These are phyloP conservation scores for Stratiomys singularior DNA, from an alignment of 2,888 invertebrate species.

Conservation along the genomic window DNA sequence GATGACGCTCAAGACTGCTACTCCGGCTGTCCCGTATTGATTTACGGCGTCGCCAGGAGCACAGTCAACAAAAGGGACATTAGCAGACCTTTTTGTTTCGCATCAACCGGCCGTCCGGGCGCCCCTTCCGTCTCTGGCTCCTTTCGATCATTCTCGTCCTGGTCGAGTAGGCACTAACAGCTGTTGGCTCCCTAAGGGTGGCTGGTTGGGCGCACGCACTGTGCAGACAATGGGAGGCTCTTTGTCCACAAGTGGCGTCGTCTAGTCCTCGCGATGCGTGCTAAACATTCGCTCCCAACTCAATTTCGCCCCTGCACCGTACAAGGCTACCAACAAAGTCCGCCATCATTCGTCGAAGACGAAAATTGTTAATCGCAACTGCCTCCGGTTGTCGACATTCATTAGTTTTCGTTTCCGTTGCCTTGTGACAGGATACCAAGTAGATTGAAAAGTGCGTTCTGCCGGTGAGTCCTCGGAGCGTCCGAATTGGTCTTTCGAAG, in stretches of 20 bases:
- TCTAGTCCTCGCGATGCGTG: neutral
- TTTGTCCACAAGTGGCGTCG: neutral
- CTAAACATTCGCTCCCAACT: neutral
- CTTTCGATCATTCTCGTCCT: neutral
- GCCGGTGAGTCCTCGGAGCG: neutral
- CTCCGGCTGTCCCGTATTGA: conserved; percentile 15
- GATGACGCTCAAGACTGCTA: neutral
- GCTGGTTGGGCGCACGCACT: neutral
- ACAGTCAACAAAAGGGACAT: neutral
- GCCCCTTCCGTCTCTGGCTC: neutral
- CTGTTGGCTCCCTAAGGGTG: neutral
- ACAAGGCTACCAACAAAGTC: neutral
- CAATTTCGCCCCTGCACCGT: neutral
- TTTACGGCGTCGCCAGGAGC: conserved; percentile 28
- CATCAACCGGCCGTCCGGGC: too few relatives aligned
- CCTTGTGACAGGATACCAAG: conserved; percentile 6
- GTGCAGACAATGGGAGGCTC: neutral
- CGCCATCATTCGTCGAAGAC: neutral
- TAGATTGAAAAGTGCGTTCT: conserved; percentile 9
- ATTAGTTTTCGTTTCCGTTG: conserved; percentile 21
- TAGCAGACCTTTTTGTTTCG: too few relatives aligned
- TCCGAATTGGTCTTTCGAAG: neutral
- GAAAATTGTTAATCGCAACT: conserved; percentile 1
- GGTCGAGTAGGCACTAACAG: neutral
- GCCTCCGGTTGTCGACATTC: neutral